A percentile compares a stretch with the other conserved stretches of the same genome.
Conservation (phyloP, 1,140 invertebrate genomes). For the Chrysoperla carnea region DNA sequence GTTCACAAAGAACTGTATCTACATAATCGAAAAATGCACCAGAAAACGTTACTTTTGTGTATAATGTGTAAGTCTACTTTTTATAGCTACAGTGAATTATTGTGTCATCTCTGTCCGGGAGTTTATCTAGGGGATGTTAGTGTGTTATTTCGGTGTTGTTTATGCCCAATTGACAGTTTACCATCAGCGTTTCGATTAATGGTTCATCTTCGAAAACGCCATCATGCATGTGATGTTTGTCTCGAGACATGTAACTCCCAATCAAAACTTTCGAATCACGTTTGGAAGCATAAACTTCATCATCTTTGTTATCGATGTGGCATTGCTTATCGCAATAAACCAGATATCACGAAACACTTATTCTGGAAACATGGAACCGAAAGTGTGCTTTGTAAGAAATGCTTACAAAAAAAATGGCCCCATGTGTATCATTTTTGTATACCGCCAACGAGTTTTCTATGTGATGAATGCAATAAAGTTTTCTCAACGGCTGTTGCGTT, state of each 20-base stretch:
- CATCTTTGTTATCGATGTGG: conserved; percentile 72
- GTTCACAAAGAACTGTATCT: conserved; percentile 67
- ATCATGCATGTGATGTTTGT: conserved; percentile 71
- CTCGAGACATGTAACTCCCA: conserved; percentile 61
- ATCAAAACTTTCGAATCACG: conserved; percentile 59
- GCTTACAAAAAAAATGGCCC: conserved; percentile 75
- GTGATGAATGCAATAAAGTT: conserved; percentile 58
- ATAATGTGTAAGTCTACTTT: conserved; percentile 74
- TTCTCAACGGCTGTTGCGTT: conserved; percentile 60
- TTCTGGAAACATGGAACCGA: conserved; percentile 85
- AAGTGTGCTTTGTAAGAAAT: conserved; percentile 65
- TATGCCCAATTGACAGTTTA: conserved; percentile 49
- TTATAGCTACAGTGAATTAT: conserved; percentile 66
- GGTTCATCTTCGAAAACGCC: conserved; percentile 66
- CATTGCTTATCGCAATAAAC: conserved; percentile 69
- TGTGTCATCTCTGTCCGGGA: conserved; percentile 70
- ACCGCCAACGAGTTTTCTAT: conserved; percentile 53
- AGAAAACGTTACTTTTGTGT: conserved; percentile 59
- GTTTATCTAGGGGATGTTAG: conserved; percentile 44
- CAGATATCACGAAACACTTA: conserved; percentile 69
- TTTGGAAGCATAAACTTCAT: conserved; percentile 75
- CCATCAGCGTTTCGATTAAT: conserved; percentile 71
- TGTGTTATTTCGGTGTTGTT: conserved; percentile 49
- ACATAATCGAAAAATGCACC: conserved; percentile 69
- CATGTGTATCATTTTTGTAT: conserved; percentile 80